Percentiles rank a stretch among this genome's conserved stretches.
phyloP scores from a whole-genome alignment of 1,140 invertebrate genomes.

The Brachionus angularis region DNA sequence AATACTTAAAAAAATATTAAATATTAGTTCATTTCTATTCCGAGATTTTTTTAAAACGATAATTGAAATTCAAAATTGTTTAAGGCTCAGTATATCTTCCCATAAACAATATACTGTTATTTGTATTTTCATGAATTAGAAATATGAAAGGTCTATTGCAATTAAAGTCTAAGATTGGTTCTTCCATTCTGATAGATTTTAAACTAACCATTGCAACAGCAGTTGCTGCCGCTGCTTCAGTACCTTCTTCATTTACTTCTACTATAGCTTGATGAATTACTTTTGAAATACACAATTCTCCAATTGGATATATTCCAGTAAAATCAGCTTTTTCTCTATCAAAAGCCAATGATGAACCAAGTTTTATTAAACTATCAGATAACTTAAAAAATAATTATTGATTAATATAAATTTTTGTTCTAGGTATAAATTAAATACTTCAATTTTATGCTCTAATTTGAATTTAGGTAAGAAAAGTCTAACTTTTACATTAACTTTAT shows the following conservation, averaged over 20 bases:
- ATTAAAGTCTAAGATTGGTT: background rate
- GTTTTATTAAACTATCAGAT: background rate
- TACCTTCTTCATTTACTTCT: constrained; percentile 61
- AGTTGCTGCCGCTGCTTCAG: constrained; percentile 57
- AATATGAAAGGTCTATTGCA: constrained; percentile 34
- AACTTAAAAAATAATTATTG: constrained; percentile 17
- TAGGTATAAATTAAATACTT: background rate
- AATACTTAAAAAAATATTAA: no score
- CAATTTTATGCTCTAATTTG: constrained; percentile 47
- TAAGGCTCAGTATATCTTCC: constrained; percentile 7
- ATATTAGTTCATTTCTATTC: no score
- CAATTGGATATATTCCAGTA: constrained; percentile 47
- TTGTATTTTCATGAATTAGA: constrained; percentile 23
- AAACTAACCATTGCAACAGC: constrained; percentile 46
- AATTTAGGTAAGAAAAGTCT: constrained; percentile 51
- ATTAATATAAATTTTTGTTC: background rate
- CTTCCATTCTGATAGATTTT: background rate
- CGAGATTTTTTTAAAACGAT: no score
- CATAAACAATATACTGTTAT: constrained; percentile 29
- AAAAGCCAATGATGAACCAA: background rate
- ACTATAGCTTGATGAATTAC: constrained; percentile 61
- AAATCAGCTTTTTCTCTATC: constrained; percentile 39
- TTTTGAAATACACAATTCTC: constrained; percentile 48
- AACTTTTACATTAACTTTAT: constrained; percentile 45
- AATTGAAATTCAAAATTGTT: no score